Evolutionary conservation across 92 coral and sea anemone genomes (phyloP).

Genomic region (Zoanthus gigantus): DNA sequence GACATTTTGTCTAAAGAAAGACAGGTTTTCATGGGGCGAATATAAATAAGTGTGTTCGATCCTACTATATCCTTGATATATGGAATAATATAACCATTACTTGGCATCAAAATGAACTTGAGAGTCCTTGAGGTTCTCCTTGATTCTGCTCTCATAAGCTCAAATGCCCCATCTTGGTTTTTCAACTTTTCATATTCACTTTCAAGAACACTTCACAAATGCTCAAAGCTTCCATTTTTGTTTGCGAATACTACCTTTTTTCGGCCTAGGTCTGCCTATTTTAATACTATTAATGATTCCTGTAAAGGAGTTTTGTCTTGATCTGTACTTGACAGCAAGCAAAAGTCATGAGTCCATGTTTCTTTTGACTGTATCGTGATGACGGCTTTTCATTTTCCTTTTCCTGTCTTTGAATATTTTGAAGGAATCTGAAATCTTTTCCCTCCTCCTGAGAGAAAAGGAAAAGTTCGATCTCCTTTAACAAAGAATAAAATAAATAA

Average conservation of each 20-base stretch:
- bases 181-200: constrained; percentile 41
- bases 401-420: constrained; percentile 4
- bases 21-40: constrained; percentile 23
- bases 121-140: constrained; percentile 56
- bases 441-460: too few relatives aligned
- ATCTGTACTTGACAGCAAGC: too few relatives aligned
- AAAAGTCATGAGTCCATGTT: constrained; percentile 50
- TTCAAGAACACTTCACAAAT: constrained; percentile 15
- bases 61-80: constrained; percentile 52
- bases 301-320: constrained; percentile 40
- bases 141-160: constrained; percentile 52
- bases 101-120: constrained; percentile 31
- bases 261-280: too few relatives aligned
- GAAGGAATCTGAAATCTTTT: too few relatives aligned
- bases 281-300: too few relatives aligned
- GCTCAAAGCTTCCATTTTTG: constrained; percentile 11
- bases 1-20: neutral
- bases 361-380: constrained; percentile 59
- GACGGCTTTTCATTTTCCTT: too few relatives aligned
- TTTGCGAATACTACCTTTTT: neutral
- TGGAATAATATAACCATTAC: constrained; percentile 50
- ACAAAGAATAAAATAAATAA: too few relatives aligned
- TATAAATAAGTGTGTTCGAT: constrained; percentile 44
- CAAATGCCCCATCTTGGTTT: constrained; percentile 63
- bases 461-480: too few relatives aligned